A percentile compares a stretch with the other conserved stretches of the same genome.
phyloP scores from a whole-genome alignment of 2,888 invertebrate species.

The Exephanes ischioxanthus region DNA sequence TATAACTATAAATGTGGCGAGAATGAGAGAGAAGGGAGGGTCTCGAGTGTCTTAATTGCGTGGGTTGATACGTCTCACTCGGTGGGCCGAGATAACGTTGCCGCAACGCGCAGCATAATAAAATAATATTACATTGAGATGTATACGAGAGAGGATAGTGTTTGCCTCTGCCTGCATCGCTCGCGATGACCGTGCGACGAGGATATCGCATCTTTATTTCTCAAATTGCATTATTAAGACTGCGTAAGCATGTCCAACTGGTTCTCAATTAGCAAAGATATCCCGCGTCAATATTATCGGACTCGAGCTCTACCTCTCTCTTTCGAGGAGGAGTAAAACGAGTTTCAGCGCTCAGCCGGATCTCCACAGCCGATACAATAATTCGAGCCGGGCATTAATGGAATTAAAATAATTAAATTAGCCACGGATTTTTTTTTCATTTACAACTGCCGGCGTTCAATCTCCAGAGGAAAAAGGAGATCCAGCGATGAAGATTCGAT shows the following conservation, averaged over 20 bases:
- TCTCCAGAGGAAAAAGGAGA: background rate
- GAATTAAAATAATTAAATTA: slow-evolving; percentile 25
- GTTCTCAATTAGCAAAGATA: slow-evolving; percentile 71
- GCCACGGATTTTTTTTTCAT: background rate
- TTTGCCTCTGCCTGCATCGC: slow-evolving; percentile 20
- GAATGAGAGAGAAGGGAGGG: background rate
- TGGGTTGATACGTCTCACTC: slow-evolving; percentile 65
- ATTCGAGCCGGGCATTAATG: background rate
- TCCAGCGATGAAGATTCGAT: background rate
- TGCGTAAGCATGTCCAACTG: slow-evolving; percentile 62
- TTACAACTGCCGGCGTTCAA: background rate
- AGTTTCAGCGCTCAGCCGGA: slow-evolving; percentile 58
- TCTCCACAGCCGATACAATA: slow-evolving; percentile 26
- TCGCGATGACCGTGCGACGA: slow-evolving; percentile 32
- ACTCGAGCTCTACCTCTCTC: slow-evolving; percentile 20
- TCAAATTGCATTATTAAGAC: slow-evolving; percentile 47
- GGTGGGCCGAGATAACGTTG: slow-evolving; percentile 62
- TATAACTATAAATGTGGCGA: slow-evolving; percentile 5
- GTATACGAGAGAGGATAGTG: slow-evolving; percentile 26
- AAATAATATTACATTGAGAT: slow-evolving; percentile 53
- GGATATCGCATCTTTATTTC: slow-evolving; percentile 49
- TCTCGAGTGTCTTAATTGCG: slow-evolving; percentile 63
- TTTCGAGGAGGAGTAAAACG: slow-evolving; percentile 31
- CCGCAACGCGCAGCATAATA: slow-evolving; percentile 43
- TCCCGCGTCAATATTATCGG: slow-evolving; percentile 57